Evolutionary conservation across 2,797 vertebrate genomes (phyloP).

Genomic region (Selene dorsalis): DNA sequence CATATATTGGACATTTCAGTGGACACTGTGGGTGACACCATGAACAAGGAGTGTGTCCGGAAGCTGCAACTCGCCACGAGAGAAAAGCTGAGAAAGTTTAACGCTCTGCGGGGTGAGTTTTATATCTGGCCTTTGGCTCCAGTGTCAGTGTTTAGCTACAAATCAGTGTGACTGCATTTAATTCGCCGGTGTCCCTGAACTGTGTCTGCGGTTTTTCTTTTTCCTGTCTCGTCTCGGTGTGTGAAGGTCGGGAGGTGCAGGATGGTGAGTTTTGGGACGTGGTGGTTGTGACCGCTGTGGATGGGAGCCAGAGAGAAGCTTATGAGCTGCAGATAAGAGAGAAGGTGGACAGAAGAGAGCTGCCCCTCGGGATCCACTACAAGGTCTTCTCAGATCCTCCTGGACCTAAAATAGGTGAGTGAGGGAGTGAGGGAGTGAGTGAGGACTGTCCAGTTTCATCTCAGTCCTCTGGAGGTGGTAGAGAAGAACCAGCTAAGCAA

Average conservation of each 20-base stretch:
- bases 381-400: conserved; percentile 90
- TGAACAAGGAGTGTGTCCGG: conserved; percentile 49
- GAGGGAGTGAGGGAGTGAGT: conserved; percentile 19
- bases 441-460: background rate
- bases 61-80: conserved; percentile 73
- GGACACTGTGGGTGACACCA: conserved; percentile 5
- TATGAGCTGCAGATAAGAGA: conserved; percentile 88
- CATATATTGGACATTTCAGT: accelerated
- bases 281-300: conserved; percentile 89
- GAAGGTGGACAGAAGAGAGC: conserved; percentile 86
- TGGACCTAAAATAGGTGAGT: conserved; percentile 90
- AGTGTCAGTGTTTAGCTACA: no score
- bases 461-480: background rate
- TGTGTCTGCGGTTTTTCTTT: background rate
- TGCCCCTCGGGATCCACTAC: conserved; percentile 88
- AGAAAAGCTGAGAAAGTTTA: conserved; percentile 76
- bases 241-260: conserved; percentile 79
- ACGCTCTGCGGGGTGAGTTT: conserved; percentile 79
- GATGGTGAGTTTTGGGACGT: conserved; percentile 90
- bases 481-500: background rate
- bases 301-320: conserved; percentile 85
- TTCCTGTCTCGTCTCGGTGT: background rate
- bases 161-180: no score
- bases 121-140: background rate
- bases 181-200: background rate